Percentiles rank a stretch among this genome's conserved stretches.
Conservation (phyloP, 2,797 vertebrate genomes). For the Apodemus agrarius region DNA sequence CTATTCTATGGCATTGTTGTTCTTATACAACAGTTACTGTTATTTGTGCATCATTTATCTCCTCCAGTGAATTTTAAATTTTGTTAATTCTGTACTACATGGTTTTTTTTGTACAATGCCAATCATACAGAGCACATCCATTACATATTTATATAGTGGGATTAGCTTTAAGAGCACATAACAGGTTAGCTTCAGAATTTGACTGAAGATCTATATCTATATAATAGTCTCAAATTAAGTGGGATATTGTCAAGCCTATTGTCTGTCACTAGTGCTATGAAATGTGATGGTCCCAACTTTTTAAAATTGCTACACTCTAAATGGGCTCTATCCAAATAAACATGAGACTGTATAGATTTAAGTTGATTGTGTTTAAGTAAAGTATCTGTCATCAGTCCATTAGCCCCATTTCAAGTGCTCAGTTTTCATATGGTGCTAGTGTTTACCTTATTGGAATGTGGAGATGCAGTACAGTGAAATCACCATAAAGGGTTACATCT, state of each 20-base stretch:
- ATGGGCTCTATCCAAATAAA: conserved; percentile 10
- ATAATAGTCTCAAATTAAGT: conserved; percentile 30
- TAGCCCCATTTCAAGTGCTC: conserved; percentile 41
- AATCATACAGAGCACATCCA: not conserved
- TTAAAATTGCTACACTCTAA: conserved; percentile 17
- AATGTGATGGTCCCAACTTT: not conserved
- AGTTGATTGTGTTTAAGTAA: conserved; percentile 33
- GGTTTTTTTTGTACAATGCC: not conserved
- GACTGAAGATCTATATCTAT: conserved; percentile 28
- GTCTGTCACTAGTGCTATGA: conserved; percentile 21
- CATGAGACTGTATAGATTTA: conserved; percentile 26
- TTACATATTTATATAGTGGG: conserved; percentile 29
- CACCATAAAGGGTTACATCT: not conserved
- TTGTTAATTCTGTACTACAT: not conserved
- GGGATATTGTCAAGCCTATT: conserved; percentile 30
- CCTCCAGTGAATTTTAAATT: not conserved
- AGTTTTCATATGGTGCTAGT: not conserved
- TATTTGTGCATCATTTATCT: conserved; percentile 47
- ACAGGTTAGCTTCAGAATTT: conserved; percentile 23
- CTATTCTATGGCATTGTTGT: not conserved
- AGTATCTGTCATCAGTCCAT: not conserved
- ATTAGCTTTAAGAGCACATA: conserved; percentile 16
- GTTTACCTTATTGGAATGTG: conserved; percentile 27
- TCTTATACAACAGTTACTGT: conserved; percentile 38
- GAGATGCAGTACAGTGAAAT: not conserved